Percentiles rank a stretch among this genome's conserved stretches.
Evolutionary conservation across 2,797 vertebrate genomes (phyloP).

Genomic region (Pogoniulus pusillus): DNA sequence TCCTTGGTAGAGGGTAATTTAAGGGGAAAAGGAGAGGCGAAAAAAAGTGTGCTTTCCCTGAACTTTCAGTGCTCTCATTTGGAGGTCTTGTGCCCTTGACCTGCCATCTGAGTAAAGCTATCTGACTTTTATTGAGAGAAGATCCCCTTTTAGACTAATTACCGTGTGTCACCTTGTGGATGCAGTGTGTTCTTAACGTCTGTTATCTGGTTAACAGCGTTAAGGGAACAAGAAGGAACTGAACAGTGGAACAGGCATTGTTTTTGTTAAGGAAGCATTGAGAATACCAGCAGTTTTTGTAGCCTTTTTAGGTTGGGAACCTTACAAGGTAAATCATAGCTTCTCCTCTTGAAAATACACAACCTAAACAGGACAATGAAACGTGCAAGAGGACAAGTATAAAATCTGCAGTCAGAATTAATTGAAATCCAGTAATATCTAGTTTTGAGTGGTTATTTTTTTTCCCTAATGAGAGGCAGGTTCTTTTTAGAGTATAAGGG

Average conservation of each 20-base stretch:
- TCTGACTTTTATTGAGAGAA: conserved; percentile 13
- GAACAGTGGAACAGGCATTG: not conserved
- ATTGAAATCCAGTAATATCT: not conserved
- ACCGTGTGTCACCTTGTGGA: not conserved
- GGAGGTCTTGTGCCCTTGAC: conserved; percentile 34
- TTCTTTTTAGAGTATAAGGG: not conserved
- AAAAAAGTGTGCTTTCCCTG: not conserved
- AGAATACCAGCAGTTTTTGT: not conserved
- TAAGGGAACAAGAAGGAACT: not conserved
- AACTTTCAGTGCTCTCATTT: not conserved
- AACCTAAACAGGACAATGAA: not conserved
- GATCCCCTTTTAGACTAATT: conserved; percentile 8
- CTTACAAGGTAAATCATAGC: not conserved
- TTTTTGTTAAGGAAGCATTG: not conserved
- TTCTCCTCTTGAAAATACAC: not conserved
- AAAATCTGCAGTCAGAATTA: not conserved
- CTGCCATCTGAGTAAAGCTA: not conserved
- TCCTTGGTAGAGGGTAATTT: not conserved
- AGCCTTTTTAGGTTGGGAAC: not conserved
- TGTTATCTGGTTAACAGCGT: not conserved
- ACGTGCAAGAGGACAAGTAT: not conserved
- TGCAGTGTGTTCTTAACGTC: not conserved
- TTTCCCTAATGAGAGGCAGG: not conserved
- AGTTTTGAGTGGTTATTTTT: not conserved
- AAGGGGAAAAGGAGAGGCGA: not conserved